These are phyloP conservation scores for Deroptyus accipitrinus DNA, from an alignment of 2,113 vertebrate species.

Conservation along the genomic window DNA sequence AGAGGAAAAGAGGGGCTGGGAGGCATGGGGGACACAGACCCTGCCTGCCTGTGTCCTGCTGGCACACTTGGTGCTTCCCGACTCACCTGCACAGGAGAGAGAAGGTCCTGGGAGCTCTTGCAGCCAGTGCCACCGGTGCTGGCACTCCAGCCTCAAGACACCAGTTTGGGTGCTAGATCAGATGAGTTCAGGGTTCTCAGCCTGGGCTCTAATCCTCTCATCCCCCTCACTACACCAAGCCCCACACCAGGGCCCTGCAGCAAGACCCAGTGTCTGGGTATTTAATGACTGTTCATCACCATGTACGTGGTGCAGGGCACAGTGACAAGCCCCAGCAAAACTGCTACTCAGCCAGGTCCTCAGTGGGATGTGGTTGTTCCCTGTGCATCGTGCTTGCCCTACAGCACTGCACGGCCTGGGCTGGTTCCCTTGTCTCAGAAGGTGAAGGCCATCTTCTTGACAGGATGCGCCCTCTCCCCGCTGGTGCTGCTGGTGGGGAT, in stretches of 20 bases:
- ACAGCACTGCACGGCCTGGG: fast-evolving
- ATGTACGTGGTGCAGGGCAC: fast-evolving
- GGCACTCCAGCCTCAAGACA: neutral
- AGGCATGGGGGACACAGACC: fast-evolving
- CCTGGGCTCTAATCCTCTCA: neutral
- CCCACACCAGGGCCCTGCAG: fast-evolving
- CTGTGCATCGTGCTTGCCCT: neutral
- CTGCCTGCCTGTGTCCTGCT: neutral
- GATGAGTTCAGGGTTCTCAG: neutral
- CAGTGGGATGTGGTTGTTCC: fast-evolving
- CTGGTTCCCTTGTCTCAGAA: neutral
- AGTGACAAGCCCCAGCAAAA: neutral
- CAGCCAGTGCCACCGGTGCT: neutral
- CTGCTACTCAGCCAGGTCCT: neutral
- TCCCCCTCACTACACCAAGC: neutral
- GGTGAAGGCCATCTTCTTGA: neutral
- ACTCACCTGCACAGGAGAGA: neutral
- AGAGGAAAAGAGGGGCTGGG: neutral
- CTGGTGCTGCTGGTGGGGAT: neutral
- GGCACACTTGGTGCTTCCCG: neutral
- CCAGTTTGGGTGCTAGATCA: neutral
- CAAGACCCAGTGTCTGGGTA: fast-evolving
- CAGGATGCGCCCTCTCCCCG: fast-evolving
- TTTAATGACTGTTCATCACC: neutral
- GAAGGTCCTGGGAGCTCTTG: neutral